Base-by-base conservation (phyloP, 37 sponge, comb jelly and placozoan species). In the Crambe crambe region DNA sequence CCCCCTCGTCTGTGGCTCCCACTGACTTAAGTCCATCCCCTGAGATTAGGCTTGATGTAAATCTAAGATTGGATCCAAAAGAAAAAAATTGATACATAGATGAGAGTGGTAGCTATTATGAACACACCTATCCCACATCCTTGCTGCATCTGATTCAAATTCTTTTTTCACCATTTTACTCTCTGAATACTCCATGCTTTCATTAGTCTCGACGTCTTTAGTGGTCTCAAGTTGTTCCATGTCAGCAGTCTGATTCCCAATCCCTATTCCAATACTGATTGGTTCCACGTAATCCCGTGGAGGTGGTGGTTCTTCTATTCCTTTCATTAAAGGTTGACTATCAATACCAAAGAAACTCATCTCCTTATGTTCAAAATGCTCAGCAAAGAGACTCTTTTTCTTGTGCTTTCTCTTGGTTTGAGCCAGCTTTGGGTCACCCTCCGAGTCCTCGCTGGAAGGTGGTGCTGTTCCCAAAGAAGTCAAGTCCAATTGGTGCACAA, bases 311-410 rank as follows among this genome's bases (percentile, higher is more conserved):
- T 38, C 32, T 29, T 8, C 27, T 2, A 18, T 23, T 40, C 6
- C 21, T 42, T 56, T 37, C 5, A 34, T 29, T 65, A 26, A 29
- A 23, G 58, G 27, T 36, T 27, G 3, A 64, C 6, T 10, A 20
- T 74, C 77, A 2, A 90, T 56, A 18, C 84, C 88, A 79, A 91
- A 83, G 60, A 43, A 77, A 8, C 75, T 80, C 41, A 68, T 69
- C 3, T 60, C 54, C 18, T 68, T 70, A 15, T 40, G 35, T 20
- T 87, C 82, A 51, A 85, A 80, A 40, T 84, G 86, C 68, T 73
- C 77, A 72, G 89, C 89, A 80, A 92, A 92, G 40, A 92, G 62
- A 20, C 89, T 88, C 68, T 91, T 86, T 69, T 83, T 79, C 66
- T 65, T 65, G 2, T 12, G 15, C 10, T 32, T 32, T 2, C 9